A percentile compares a stretch with the other conserved stretches of the same genome.
phyloP scores from a whole-genome alignment of 1,140 invertebrate species.

The Zaprionus kolodkinae region DNA sequence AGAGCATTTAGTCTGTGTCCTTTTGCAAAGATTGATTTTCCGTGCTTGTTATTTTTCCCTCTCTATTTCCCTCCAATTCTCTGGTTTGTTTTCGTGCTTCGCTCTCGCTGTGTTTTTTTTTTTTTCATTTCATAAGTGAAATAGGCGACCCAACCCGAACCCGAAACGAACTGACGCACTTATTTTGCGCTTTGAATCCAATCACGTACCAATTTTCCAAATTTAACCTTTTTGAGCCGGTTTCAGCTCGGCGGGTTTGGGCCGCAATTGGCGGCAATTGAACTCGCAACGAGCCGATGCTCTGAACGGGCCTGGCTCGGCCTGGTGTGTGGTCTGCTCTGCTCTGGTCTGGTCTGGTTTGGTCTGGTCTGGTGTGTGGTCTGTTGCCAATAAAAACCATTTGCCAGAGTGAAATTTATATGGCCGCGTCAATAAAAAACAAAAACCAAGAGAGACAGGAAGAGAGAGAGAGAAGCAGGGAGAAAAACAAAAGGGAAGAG shows the following conservation, averaged over 20 bases:
- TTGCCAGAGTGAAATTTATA: constrained; percentile 81
- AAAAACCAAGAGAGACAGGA: constrained; percentile 5
- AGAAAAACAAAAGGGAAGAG: constrained; percentile 13
- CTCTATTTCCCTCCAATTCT: constrained; percentile 11
- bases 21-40: background rate
- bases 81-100: constrained; percentile 7
- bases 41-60: constrained; percentile 20
- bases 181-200: constrained; percentile 82
- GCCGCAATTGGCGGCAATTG: constrained; percentile 50
- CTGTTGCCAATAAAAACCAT: constrained; percentile 78
- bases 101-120: background rate
- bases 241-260: constrained; percentile 23
- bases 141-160: constrained; percentile 29
- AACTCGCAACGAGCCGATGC: constrained; percentile 15
- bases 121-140: constrained; percentile 72
- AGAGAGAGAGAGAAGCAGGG: constrained; percentile 5
- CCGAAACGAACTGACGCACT: constrained; percentile 66
- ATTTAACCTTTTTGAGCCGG: constrained; percentile 78
- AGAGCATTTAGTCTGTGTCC: constrained; percentile 14
- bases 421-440: constrained; percentile 67
- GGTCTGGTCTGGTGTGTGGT: constrained; percentile 7
- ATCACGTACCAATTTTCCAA: constrained; percentile 82
- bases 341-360: constrained; percentile 3
- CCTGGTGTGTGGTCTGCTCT: background rate
- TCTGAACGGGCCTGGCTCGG: background rate